phyloP scores from a whole-genome alignment of 2,888 invertebrate genomes.

The Drosophila aldrichi region DNA sequence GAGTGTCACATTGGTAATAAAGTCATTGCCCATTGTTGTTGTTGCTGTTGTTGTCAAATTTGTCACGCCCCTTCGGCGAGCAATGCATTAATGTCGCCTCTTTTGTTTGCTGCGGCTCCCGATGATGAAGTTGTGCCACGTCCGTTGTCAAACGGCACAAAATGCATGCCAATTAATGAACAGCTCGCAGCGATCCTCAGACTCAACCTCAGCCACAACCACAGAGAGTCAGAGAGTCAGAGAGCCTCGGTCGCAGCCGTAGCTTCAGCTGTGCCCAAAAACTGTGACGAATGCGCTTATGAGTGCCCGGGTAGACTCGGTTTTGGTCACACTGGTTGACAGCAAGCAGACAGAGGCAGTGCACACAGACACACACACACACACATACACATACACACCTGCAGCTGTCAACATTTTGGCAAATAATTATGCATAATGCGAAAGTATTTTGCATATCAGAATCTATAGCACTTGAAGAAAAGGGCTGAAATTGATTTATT shows the following conservation, averaged over 20 bases:
- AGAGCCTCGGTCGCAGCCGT: constrained; percentile 34
- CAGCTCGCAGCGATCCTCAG: constrained; percentile 59
- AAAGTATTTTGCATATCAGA: constrained; percentile 23
- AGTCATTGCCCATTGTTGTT: constrained; percentile 74
- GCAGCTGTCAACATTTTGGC: constrained; percentile 61
- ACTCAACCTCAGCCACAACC: neutral
- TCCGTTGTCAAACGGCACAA: constrained; percentile 66
- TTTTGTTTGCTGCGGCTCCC: constrained; percentile 58
- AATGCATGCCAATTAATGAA: constrained; percentile 70
- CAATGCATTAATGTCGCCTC: constrained; percentile 77
- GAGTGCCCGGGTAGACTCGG: constrained; percentile 23
- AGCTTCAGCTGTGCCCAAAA: constrained; percentile 63
- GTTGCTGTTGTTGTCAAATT: constrained; percentile 60
- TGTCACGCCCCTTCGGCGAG: constrained; percentile 82
- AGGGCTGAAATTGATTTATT: neutral
- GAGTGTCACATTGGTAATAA: constrained; percentile 76
- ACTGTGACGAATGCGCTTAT: constrained; percentile 77
- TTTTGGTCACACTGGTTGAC: constrained; percentile 14
- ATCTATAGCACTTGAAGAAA: constrained; percentile 12
- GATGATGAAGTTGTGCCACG: constrained; percentile 75
- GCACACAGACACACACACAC: neutral
- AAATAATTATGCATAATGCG: constrained; percentile 62
- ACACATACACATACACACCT: constrained; percentile 53
- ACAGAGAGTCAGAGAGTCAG: constrained; percentile 36
- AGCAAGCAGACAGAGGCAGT: constrained; percentile 2